phyloP scores from a whole-genome alignment of 2,888 invertebrate genomes.

The Drosophila kuntzei region DNA sequence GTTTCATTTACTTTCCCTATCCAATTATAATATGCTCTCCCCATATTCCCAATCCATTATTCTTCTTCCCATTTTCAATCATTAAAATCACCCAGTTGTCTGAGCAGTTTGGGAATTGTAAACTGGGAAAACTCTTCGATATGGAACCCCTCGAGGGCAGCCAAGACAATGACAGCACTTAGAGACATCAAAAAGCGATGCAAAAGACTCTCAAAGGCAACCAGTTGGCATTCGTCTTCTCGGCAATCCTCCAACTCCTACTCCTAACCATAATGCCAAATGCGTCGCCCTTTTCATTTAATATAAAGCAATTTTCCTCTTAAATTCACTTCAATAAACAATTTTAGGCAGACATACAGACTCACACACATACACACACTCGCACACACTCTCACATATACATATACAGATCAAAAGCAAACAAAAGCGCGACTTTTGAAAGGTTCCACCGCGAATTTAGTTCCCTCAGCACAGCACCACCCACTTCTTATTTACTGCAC shows the following conservation, averaged over 20 bases:
- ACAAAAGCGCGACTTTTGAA: slow-evolving; percentile 55
- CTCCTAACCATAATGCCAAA: slow-evolving; percentile 49
- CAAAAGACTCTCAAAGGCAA: slow-evolving; percentile 41
- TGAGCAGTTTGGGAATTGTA: slow-evolving; percentile 16
- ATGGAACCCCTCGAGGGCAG: slow-evolving; percentile 57
- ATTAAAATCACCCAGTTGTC: slow-evolving; percentile 31
- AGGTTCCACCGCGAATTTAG: slow-evolving; percentile 42
- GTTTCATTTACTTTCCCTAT: slow-evolving; percentile 6
- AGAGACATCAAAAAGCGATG: slow-evolving; percentile 68
- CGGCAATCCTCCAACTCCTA: not conserved
- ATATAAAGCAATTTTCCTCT: slow-evolving; percentile 79
- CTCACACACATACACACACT: slow-evolving; percentile 10
- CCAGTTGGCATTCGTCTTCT: slow-evolving; percentile 32
- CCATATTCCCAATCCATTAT: not conserved
- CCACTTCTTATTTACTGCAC: slow-evolving; percentile 26
- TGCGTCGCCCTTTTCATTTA: slow-evolving; percentile 70
- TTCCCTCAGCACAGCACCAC: not conserved
- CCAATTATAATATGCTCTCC: slow-evolving; percentile 31
- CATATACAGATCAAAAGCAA: slow-evolving; percentile 51
- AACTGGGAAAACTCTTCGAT: slow-evolving; percentile 18
- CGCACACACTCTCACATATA: slow-evolving; percentile 6
- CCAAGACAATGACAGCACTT: slow-evolving; percentile 71
- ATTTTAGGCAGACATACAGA: slow-evolving; percentile 56
- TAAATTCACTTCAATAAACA: slow-evolving; percentile 79
- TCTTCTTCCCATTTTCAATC: slow-evolving; percentile 18